Base-by-base conservation (phyloP, 2,797 vertebrate genomes). In the Buceros bicornis region DNA sequence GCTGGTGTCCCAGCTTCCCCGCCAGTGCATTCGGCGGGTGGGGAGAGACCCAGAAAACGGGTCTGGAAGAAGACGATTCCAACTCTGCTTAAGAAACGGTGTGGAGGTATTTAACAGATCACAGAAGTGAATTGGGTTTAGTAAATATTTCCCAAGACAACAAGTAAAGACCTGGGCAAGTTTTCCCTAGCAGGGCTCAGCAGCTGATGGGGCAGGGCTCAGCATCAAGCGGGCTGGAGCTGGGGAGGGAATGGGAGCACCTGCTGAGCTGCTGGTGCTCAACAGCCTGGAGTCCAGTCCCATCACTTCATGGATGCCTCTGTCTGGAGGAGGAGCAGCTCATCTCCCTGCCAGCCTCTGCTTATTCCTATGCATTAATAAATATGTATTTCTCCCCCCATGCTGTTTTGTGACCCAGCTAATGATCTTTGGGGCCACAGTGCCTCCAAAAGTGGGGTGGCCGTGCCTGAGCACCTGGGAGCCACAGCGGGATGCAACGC, bases 301-400 rank as follows among this genome's bases (percentile, higher is more conserved):
- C 26, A 4, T 50, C 61, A 65, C 62, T 20, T 10, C 10, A 8
- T n/a, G 33, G 45, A 22, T 35, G 16, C 4, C 4, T 64, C 78
- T 31, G 19, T 58, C 14, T 43, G 28, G 69, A 81, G 43, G 35
- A 81, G 61, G 42, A 78, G 17, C 47, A 53, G 50, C 28, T 33
- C 0, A 0, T 60, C 43, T 74, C 33, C 40, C 10, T 81, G 33
- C 25, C 71, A 73, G 26, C 51, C 37, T 82, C 14, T 29, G 73
- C 61, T 69, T 37, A 7, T n/a, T 83, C 40, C 19, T 8, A 1
- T 19, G 12, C 13, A 7, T 37, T 58, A 40, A 5, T 5, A 20
- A 64, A 37, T 1, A 8, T 0, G 0, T 2, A 1, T 82, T 81
- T 24, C 8, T 25, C 18, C 16, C 10, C 11, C 12, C 16, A 7